These are phyloP conservation scores for Pherbina coryleti DNA, from an alignment of 2,888 invertebrate species.

Conservation along the genomic window DNA sequence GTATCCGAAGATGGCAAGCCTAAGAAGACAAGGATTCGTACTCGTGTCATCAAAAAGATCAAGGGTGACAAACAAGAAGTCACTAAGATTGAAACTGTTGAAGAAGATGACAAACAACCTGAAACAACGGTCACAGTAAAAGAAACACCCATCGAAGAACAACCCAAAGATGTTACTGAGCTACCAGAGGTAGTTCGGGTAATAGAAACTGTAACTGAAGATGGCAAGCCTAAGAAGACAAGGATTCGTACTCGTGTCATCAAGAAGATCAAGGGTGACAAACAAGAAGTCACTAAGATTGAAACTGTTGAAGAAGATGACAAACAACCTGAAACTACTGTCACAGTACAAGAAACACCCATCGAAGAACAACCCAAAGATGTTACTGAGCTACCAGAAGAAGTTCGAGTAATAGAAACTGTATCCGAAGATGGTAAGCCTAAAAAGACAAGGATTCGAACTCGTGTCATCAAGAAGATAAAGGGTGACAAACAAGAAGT, in stretches of 20 bases:
- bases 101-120: slow-evolving; percentile 6
- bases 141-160: background rate
- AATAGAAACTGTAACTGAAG: background rate
- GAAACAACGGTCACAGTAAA: background rate
- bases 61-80: slow-evolving; percentile 1
- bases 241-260: slow-evolving; percentile 2
- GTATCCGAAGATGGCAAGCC: background rate
- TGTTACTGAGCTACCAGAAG: slow-evolving; percentile 25
- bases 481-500: slow-evolving; percentile 29
- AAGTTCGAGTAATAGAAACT: slow-evolving; percentile 21
- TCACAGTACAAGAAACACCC: slow-evolving; percentile 20
- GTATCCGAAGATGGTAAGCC: slow-evolving; percentile 24
- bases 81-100: background rate
- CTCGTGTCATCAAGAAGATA: slow-evolving; percentile 30
- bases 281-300: slow-evolving; percentile 15
- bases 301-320: slow-evolving; percentile 33
- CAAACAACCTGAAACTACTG: slow-evolving; percentile 24
- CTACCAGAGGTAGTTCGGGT: slow-evolving; percentile 1
- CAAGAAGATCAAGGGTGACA: slow-evolving; percentile 1
- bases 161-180: background rate
- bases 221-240: background rate
- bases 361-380: slow-evolving; percentile 16
- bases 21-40: background rate
- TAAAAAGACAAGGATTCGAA: slow-evolving; percentile 19
- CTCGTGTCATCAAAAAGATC: slow-evolving; percentile 1